Base-by-base conservation (phyloP, 2,113 vertebrate genomes). In the Ailurus styani region DNA sequence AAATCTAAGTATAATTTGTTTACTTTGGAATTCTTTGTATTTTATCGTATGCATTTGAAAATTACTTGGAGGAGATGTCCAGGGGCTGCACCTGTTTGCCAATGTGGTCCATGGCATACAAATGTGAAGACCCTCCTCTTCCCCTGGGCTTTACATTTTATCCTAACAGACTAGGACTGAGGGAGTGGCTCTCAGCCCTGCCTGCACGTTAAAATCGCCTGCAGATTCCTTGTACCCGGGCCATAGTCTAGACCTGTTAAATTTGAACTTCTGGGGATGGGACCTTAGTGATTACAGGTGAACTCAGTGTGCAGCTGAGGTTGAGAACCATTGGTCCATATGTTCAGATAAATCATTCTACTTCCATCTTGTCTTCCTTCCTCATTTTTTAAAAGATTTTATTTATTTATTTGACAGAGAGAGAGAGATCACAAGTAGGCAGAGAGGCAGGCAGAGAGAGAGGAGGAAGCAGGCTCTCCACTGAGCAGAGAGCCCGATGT, bases 11-110 rank as follows among this genome's bases (percentile, higher is more conserved):
- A 50, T 70, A 50, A 70, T 88, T 47, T 89, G 14, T 94, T 90
- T 72, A 31, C 25, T 93, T 77, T 55, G 50, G 64, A 77, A 57
- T 87, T 20, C n/a, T 82, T 72, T 95, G 12, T 29, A 6, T 81
- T 90, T 95, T 79, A 57, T 81, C 85, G 90, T 60, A 52, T 68
- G 42, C n/a, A 73, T 87, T 93, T 93, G 73, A 78, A 52, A 95
- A 93, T 57, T 55, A 47, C 34, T 66, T 40, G 40, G 29, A 91
- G 54, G 78, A 86, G 79, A 72, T 0, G 1, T 27, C 84, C 31
- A 40, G 6, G 50, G 17, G 6, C n/a, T 15, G 86, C 20, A 75
- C 37, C 21, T 6, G 21, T 21, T 72, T 82, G 66, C 21, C 25
- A 4, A 18, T 72, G 84, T n/a, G 40, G 21, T 66, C 60, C 21